Evolutionary conservation across 2,113 vertebrate genomes (phyloP).

Genomic region (Charina bottae): DNA sequence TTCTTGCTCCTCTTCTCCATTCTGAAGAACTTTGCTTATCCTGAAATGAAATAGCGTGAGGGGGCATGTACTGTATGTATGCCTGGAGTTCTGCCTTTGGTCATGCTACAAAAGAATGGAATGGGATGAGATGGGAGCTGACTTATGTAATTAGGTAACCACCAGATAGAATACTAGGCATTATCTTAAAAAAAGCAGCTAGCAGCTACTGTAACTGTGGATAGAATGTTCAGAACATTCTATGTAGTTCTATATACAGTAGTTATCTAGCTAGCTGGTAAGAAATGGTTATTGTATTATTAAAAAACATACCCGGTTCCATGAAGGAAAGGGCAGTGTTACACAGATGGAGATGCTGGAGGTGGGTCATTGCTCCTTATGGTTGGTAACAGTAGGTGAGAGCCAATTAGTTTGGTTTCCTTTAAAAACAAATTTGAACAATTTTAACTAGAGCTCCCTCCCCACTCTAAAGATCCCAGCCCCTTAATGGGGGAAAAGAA

Average conservation of each 20-base stretch:
- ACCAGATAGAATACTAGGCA: neutral
- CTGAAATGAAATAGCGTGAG: neutral
- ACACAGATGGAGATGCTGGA: constrained; percentile 25
- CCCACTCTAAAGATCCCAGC: constrained; percentile 38
- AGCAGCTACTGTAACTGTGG: neutral
- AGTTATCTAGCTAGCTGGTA: neutral
- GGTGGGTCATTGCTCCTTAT: constrained; percentile 36
- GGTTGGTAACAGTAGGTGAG: constrained; percentile 27
- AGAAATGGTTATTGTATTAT: neutral
- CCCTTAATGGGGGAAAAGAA: constrained; percentile 42
- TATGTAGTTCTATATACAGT: neutral
- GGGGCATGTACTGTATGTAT: neutral
- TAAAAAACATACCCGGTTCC: neutral
- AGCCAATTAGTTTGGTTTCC: constrained; percentile 36
- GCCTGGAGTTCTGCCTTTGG: neutral
- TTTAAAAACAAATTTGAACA: constrained; percentile 48
- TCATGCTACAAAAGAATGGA: neutral
- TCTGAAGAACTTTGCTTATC: neutral
- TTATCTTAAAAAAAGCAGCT: neutral
- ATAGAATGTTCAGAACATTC: neutral
- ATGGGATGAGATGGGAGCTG: neutral
- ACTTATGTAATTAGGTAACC: neutral
- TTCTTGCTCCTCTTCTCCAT: neutral
- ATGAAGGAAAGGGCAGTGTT: neutral
- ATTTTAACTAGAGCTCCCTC: constrained; percentile 30